These are phyloP conservation scores for Sylvietta virens DNA, from an alignment of 2,113 vertebrate genomes.

Conservation along the genomic window DNA sequence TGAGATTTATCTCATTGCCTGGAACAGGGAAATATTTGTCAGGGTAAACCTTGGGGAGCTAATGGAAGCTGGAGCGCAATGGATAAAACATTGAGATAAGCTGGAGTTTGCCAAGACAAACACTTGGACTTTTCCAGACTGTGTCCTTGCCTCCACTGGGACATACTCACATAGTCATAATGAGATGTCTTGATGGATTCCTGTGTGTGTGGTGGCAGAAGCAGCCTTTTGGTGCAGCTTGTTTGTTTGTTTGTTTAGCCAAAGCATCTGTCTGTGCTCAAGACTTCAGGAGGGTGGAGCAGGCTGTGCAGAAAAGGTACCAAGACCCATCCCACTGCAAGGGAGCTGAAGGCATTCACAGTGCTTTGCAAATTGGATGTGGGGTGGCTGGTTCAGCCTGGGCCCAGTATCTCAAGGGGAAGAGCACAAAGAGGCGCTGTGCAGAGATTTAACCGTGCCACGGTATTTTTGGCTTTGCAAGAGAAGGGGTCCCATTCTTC, in stretches of 20 bases:
- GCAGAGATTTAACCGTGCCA: not conserved
- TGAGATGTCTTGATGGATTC: not conserved
- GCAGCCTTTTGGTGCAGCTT: not conserved
- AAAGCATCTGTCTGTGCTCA: not conserved
- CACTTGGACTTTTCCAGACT: not conserved
- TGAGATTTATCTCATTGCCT: not conserved
- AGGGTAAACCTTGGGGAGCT: not conserved
- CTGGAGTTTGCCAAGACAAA: not conserved
- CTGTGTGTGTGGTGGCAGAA: not conserved
- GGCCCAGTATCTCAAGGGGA: not conserved
- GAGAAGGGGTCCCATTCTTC: not conserved
- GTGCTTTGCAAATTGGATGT: not conserved
- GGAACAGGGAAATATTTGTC: not conserved
- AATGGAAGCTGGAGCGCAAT: not conserved
- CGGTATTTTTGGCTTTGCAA: not conserved
- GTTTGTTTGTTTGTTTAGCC: not conserved
- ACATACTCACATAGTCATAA: accelerated
- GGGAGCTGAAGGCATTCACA: not conserved
- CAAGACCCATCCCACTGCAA: not conserved
- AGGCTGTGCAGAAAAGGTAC: not conserved
- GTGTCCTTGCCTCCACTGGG: not conserved
- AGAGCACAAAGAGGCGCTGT: not conserved
- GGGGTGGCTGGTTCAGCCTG: not conserved
- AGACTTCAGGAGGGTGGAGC: not conserved
- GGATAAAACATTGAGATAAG: not conserved